These are phyloP conservation scores for Lophotriccus pileatus DNA, from an alignment of 2,797 vertebrate species.

Conservation along the genomic window DNA sequence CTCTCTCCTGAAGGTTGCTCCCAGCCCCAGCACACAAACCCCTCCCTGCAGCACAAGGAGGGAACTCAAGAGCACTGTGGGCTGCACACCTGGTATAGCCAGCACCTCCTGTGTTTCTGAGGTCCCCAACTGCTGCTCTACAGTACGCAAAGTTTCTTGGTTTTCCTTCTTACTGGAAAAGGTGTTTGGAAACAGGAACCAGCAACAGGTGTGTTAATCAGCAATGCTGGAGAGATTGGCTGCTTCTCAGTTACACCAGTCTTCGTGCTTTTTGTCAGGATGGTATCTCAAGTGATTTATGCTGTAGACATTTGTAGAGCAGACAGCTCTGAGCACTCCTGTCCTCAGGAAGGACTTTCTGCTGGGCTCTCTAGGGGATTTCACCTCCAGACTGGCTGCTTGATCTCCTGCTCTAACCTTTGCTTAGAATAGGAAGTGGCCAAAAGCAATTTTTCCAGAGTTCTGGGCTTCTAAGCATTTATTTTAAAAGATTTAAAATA, in stretches of 20 bases:
- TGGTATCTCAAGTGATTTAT: neutral
- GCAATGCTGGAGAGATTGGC: neutral
- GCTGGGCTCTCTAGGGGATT: neutral
- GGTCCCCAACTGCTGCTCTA: neutral
- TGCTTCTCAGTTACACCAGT: neutral
- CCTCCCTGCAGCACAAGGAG: neutral
- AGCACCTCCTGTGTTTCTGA: neutral
- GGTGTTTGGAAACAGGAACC: neutral
- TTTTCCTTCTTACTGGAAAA: neutral
- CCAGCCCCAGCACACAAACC: neutral
- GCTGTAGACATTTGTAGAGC: neutral
- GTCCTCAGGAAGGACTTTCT: neutral
- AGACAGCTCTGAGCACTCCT: neutral
- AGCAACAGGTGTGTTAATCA: rapidly evolving
- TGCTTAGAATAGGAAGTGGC: neutral
- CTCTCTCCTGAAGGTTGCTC: neutral
- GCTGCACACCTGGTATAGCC: neutral
- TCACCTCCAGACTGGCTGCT: neutral
- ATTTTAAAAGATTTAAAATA: neutral
- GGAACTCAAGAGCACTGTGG: neutral
- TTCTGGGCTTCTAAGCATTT: neutral
- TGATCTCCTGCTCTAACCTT: neutral
- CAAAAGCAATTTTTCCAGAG: neutral
- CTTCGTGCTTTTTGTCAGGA: neutral
- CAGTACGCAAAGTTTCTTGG: neutral